Conservation (phyloP, 2,888 invertebrate genomes). For the Mythimna vitellina region DNA sequence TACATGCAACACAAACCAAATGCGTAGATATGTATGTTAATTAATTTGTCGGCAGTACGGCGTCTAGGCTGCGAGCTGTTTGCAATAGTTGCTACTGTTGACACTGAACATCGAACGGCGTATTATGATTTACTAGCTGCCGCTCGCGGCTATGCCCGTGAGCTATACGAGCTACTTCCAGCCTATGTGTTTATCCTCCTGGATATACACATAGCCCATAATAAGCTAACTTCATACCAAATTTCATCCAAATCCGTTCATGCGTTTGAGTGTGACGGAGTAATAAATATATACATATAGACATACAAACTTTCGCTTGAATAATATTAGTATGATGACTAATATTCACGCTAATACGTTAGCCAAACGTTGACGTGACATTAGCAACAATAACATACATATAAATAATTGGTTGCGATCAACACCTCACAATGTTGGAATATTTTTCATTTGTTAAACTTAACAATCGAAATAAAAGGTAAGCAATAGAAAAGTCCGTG, state of each 20-base stretch:
- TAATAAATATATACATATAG: too few species aligned
- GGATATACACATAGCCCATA: too few species aligned
- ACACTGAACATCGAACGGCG: constrained; percentile 48
- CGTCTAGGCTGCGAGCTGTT: constrained; percentile 52
- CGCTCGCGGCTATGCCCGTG: too few species aligned
- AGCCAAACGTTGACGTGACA: constrained; percentile 53
- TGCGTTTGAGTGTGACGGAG: too few species aligned
- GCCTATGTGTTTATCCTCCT: too few species aligned
- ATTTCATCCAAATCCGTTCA: too few species aligned
- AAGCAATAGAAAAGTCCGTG: constrained; percentile 2
- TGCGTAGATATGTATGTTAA: constrained; percentile 56
- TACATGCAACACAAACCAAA: constrained; percentile 53
- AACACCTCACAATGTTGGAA: background rate
- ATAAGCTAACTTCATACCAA: too few species aligned
- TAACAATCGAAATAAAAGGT: constrained; percentile 2
- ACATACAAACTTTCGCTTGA: too few species aligned
- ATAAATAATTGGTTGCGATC: constrained; percentile 31
- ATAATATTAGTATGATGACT: constrained; percentile 26
- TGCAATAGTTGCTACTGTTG: constrained; percentile 54
- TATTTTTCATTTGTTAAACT: constrained; percentile 10
- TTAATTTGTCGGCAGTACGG: constrained; percentile 54
- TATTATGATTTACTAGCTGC: constrained; percentile 37
- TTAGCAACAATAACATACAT: constrained; percentile 41
- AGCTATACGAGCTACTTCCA: too few species aligned
- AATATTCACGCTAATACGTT: constrained; percentile 55